Percentiles rank a stretch among this genome's conserved stretches.
Evolutionary conservation across 1,140 invertebrate species (phyloP).

Genomic region (Leptonema lineaticorne): DNA sequence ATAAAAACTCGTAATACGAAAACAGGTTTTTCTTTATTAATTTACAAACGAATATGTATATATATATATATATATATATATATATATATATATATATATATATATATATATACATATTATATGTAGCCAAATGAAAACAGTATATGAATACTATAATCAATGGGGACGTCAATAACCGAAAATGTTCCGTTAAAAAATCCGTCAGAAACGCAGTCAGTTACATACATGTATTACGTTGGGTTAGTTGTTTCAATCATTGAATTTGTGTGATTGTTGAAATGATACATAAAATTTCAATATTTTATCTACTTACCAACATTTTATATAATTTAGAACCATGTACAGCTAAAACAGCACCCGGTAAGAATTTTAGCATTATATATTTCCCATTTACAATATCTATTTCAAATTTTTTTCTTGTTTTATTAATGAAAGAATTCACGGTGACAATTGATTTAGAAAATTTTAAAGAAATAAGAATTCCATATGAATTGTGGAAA

Average conservation of each 20-base stretch:
- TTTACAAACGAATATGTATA: not conserved
- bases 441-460: constrained; percentile 30
- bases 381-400: not conserved
- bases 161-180: constrained; percentile 20
- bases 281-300: not conserved
- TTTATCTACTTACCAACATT: not conserved
- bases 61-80: not conserved
- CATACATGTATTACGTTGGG: not conserved
- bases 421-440: constrained; percentile 33
- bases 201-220: constrained; percentile 18
- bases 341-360: constrained; percentile 34
- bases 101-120: not conserved
- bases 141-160: constrained; percentile 22
- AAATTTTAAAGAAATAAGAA: constrained; percentile 39
- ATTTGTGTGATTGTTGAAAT: too few relatives aligned
- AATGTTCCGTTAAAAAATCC: constrained; percentile 27
- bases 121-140: constrained; percentile 6
- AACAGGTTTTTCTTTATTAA: too few relatives aligned
- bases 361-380: constrained; percentile 25
- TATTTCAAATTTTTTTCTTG: not conserved
- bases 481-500: constrained; percentile 34
- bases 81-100: not conserved
- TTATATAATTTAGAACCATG: not conserved
- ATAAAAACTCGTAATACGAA: not conserved
- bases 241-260: constrained; percentile 13